These are phyloP conservation scores for Pseudolaguvia tuberculata DNA, from an alignment of 2,113 vertebrate species.

Conservation along the genomic window DNA sequence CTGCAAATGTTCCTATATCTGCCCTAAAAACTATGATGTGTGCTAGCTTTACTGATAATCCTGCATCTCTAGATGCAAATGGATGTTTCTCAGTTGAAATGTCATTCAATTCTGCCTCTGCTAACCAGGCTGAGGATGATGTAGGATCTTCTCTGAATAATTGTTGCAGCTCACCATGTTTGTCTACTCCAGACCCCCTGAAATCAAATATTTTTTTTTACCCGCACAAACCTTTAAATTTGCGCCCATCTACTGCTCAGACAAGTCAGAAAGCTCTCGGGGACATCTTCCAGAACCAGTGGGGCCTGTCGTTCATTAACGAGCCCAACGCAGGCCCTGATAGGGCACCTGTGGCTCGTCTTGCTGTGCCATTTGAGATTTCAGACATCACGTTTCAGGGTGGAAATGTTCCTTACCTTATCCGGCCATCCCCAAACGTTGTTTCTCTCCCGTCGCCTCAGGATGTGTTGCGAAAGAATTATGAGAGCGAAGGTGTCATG, in stretches of 20 bases:
- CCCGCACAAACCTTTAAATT: conserved; percentile 82
- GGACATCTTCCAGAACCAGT: conserved; percentile 98
- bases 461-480: conserved; percentile 81
- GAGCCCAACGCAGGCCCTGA: conserved; percentile 88
- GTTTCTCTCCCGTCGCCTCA: conserved; percentile 62
- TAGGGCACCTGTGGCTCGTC: conserved; percentile 61
- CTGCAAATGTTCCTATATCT: conserved; percentile 94
- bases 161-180: conserved; percentile 61
- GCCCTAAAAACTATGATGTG: conserved; percentile 96
- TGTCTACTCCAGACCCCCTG: conserved; percentile 70
- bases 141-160: conserved; percentile 70
- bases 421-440: conserved; percentile 3
- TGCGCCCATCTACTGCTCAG: conserved; percentile 87
- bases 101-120: conserved; percentile 70
- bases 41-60: conserved; percentile 88
- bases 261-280: conserved; percentile 93
- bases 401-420: conserved; percentile 8
- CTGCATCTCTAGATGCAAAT: conserved; percentile 80
- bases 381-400: conserved; percentile 55
- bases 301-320: conserved; percentile 98
- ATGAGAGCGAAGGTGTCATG: conserved; percentile 61
- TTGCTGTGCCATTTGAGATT: conserved; percentile 40
- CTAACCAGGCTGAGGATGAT: conserved; percentile 73
- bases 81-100: conserved; percentile 71
- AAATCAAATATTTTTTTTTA: conserved; percentile 94